Evolutionary conservation across 2,797 vertebrate species (phyloP).

Genomic region (Eremophila alpestris): DNA sequence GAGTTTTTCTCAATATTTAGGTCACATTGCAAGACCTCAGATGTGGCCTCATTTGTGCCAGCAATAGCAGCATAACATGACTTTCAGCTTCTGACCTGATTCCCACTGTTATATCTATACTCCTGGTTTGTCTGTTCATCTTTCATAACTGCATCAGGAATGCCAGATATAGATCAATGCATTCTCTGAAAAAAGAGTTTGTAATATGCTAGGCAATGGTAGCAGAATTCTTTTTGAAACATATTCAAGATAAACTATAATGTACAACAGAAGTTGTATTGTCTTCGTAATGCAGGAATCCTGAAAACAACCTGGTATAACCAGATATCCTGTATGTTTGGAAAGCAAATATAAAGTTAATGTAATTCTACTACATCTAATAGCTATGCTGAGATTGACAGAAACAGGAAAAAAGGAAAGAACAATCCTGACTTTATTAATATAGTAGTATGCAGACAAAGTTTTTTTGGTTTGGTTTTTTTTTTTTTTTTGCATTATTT

Average conservation of each 20-base stretch:
- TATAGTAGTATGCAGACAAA: neutral
- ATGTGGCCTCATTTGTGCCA: neutral
- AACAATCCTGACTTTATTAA: neutral
- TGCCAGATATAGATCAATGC: neutral
- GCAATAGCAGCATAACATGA: fast-evolving
- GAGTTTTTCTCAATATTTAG: constrained; percentile 29
- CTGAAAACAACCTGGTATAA: neutral
- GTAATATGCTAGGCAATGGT: neutral
- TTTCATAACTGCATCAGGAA: neutral
- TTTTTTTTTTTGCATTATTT: neutral
- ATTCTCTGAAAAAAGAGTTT: neutral
- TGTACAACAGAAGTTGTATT: neutral
- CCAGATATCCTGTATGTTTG: neutral
- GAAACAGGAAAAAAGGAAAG: neutral
- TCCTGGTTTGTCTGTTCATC: neutral
- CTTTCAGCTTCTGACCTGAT: neutral
- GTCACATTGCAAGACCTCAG: constrained; percentile 20
- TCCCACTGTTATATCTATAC: neutral
- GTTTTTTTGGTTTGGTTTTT: neutral
- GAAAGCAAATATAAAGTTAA: neutral
- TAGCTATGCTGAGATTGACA: neutral
- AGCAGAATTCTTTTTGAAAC: neutral
- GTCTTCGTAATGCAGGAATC: neutral
- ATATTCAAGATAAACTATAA: neutral
- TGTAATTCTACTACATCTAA: neutral